Evolutionary conservation across 1,140 invertebrate species (phyloP), one percentile per base, ranked within the genome.

Genomic region (Drosophila ficusphila): DNA sequence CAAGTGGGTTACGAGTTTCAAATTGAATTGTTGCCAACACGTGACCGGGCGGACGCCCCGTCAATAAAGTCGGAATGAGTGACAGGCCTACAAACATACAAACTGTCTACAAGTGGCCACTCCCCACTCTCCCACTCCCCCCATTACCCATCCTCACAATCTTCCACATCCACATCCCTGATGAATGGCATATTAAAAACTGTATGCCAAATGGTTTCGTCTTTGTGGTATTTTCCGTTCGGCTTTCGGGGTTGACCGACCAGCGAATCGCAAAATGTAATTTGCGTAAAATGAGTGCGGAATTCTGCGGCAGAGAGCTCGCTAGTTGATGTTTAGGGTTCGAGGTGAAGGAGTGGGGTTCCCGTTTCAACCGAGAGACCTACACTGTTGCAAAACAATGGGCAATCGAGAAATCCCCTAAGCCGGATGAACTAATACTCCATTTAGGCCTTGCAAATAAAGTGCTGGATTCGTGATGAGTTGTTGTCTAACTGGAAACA

Each of bases 11-110:
- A 68, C 64, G 61, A 67, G 75, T 74, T 71, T 88, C 62, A 81
- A 86, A 86, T 86, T 86, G 76, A 86, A 86, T 86, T 86, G 81
- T 77, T 85, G 68, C 46, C 60, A 86, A 88, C 82, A 88, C 82
- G 82, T 88, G 82, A 88, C 82, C 78, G 62, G 39, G 51, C 54
- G 65, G 58, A 38, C 38, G 65, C 25, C 81, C 76, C 76, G 82
- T 88, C 82, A 82, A 86, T 86, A 86, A 82, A 82, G 73, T 86
- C 82, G 81, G 54, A 88, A 70, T 78, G 82, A 88, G 72, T 78
- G 82, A 86, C 82, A 70, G 82, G 64, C 68, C 77, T 71, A 71
- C 82, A 78, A 86, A 86, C 82, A 75, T 71, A 71, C 82, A 78
- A 86, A 86, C 82, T 71, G 74, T 52, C 54, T 39, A 77, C 68